These are phyloP conservation scores for Trinectes maculatus DNA, from an alignment of 2,113 vertebrate genomes.

Conservation along the genomic window DNA sequence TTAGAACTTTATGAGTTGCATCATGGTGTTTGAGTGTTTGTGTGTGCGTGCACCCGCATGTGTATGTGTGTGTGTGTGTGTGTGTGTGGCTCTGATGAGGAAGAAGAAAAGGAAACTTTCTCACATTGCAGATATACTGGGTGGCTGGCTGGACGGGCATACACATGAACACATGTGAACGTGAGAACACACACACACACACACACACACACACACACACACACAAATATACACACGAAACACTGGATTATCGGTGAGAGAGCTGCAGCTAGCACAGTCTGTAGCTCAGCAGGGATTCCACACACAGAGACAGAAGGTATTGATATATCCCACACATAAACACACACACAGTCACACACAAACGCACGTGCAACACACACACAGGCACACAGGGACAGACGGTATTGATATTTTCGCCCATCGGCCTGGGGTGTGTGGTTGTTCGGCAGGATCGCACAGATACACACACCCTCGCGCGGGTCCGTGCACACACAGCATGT, in stretches of 20 bases:
- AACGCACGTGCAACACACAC: constrained; percentile 25
- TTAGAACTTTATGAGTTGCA: constrained; percentile 73
- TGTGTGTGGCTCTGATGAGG: constrained; percentile 8
- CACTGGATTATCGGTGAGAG: constrained; percentile 52
- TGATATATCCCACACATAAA: constrained; percentile 60
- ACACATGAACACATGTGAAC: not conserved
- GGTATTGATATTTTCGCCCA: constrained; percentile 74
- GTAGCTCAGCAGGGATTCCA: constrained; percentile 70
- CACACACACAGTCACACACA: constrained; percentile 19
- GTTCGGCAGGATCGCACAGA: constrained; percentile 32
- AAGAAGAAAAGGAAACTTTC: constrained; percentile 51
- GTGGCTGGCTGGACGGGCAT: constrained; percentile 18
- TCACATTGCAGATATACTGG: constrained; percentile 53
- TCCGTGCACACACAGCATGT: constrained; percentile 42
- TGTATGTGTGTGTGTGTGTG: constrained; percentile 21
- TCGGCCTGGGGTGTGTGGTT: constrained; percentile 48
- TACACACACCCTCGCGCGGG: constrained; percentile 1
- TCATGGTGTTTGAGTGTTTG: constrained; percentile 20
- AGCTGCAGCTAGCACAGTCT: constrained; percentile 70
- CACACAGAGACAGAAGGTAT: constrained; percentile 74
- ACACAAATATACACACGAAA: constrained; percentile 35
- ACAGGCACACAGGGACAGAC: constrained; percentile 52
- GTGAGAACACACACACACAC: constrained; percentile 7
- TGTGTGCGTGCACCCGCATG: constrained; percentile 11
- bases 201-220: constrained; percentile 19